Evolutionary conservation across 2,113 vertebrate genomes (phyloP).

Genomic region (Rhinolophus sinicus): DNA sequence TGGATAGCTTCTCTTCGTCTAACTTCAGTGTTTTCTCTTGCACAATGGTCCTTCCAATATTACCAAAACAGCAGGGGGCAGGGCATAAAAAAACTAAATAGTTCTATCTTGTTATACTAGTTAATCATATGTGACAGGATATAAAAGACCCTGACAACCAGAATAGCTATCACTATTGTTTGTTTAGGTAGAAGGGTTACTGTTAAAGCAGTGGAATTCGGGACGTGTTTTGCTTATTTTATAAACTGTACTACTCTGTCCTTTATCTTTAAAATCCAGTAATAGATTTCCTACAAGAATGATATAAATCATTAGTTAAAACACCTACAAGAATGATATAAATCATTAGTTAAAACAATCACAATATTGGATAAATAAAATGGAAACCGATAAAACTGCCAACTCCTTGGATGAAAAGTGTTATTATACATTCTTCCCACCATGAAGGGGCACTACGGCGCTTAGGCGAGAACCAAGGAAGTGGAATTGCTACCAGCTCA

Average conservation of each 20-base stretch:
- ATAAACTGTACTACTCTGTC: background rate
- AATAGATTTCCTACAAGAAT: background rate
- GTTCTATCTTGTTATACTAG: background rate
- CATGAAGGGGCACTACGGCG: background rate
- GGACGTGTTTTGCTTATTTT: background rate
- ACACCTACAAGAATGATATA: background rate
- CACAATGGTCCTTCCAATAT: background rate
- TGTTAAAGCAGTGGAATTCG: background rate
- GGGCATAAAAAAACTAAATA: background rate
- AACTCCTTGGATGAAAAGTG: background rate
- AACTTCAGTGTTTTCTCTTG: background rate
- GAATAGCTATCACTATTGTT: background rate
- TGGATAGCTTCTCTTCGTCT: background rate
- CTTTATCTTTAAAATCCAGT: background rate
- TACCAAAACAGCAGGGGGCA: background rate
- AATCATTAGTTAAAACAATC: background rate
- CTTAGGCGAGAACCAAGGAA: background rate
- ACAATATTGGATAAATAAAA: background rate
- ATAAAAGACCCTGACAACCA: background rate
- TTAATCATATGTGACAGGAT: background rate
- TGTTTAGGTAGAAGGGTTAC: background rate
- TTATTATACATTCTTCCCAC: background rate
- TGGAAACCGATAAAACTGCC: fast-evolving
- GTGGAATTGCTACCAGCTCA: background rate
- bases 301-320: background rate